Conservation (phyloP, 2,113 vertebrate species). For the Syngnathus scovelli region DNA sequence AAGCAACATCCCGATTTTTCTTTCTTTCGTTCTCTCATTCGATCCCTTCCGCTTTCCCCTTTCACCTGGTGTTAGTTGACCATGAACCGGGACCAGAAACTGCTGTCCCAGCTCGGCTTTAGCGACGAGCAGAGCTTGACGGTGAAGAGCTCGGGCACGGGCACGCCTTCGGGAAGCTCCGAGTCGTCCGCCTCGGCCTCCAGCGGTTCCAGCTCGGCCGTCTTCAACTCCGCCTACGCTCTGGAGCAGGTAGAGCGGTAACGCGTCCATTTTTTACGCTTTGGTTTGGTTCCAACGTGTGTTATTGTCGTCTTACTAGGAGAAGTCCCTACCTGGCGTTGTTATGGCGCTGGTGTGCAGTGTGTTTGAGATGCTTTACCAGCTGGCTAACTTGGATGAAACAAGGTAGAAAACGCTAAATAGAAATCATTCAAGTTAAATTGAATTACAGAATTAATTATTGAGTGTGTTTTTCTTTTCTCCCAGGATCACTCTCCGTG, state of each 20-base stretch:
- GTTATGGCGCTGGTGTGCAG: slow-evolving; percentile 98
- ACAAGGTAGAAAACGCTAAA: slow-evolving; percentile 75
- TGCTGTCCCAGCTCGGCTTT: slow-evolving; percentile 94
- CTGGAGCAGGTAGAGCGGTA: slow-evolving; percentile 79
- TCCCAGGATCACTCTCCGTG: slow-evolving; percentile 88
- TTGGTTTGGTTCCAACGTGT: neutral
- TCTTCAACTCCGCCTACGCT: slow-evolving; percentile 86
- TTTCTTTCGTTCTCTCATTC: slow-evolving; percentile 9
- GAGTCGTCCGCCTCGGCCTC: slow-evolving; percentile 88
- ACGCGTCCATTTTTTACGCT: neutral
- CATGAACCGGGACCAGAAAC: slow-evolving; percentile 96
- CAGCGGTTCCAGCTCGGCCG: slow-evolving; percentile 81
- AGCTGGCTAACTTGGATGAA: slow-evolving; percentile 95
- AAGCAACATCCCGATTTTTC: slow-evolving; percentile 10
- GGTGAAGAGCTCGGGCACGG: slow-evolving; percentile 91
- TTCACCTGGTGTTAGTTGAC: slow-evolving; percentile 75
- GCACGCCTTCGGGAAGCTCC: slow-evolving; percentile 91
- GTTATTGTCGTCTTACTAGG: slow-evolving; percentile 66
- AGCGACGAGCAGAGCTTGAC: slow-evolving; percentile 91
- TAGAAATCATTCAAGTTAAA: neutral
- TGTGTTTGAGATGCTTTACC: slow-evolving; percentile 98
- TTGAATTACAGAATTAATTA: no score
- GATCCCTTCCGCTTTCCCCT: slow-evolving; percentile 5
- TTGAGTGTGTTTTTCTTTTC: neutral
- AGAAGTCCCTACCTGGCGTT: slow-evolving; percentile 95